Percentiles rank a stretch among this genome's conserved stretches.
phyloP scores from a whole-genome alignment of 2,113 vertebrate species.

The Neoarius graeffei region DNA sequence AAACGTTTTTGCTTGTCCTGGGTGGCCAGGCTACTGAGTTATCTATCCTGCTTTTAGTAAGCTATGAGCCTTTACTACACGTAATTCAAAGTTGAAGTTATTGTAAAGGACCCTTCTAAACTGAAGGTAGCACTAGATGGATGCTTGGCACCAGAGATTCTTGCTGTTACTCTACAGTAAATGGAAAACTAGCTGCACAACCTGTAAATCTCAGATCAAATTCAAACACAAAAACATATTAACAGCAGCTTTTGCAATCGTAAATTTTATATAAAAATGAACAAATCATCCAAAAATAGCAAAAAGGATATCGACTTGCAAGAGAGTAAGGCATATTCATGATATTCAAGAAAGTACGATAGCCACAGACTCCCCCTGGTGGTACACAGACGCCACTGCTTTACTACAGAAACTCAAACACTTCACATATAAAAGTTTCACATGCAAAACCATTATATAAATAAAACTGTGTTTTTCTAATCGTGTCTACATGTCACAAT shows the following conservation, averaged over 20 bases:
- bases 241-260: background rate
- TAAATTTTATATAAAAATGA: background rate
- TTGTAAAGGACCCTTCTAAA: background rate
- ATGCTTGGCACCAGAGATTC: background rate
- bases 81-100: background rate
- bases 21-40: too few species aligned
- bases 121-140: background rate
- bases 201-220: background rate
- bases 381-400: background rate
- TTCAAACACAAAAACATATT: background rate
- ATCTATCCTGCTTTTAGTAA: background rate
- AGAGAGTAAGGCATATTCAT: background rate
- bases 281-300: background rate
- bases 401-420: background rate
- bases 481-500: background rate
- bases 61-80: background rate
- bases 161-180: background rate
- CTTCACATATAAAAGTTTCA: background rate
- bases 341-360: background rate
- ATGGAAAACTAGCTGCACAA: background rate
- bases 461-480: background rate
- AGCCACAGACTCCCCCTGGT: slow-evolving; percentile 10
- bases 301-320: background rate
- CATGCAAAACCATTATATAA: background rate
- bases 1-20: background rate